Evolutionary conservation across 2,888 invertebrate genomes (phyloP), one percentile per base, ranked within the genome.

Genomic region (Syrista parreyssii): DNA sequence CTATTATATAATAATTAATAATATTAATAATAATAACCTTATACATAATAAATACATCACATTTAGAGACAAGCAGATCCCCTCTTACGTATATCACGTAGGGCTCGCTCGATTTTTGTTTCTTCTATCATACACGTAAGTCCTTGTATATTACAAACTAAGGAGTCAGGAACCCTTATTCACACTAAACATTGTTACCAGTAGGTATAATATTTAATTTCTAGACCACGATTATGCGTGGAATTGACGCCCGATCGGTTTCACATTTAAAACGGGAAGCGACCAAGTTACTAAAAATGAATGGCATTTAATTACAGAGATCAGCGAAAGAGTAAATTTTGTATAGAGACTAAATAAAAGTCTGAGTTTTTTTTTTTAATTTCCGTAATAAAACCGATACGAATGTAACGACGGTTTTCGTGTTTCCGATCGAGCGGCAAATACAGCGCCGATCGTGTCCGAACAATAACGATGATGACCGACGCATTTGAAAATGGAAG

Each of bases 21-120:
- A 82, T 82, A 80, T 76, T 78, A 79, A 81, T 80, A 79, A 81
- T 73, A 72, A 32, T 77, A 73, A 69, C 72, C 34, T 84, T 81
- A 81, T 77, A 78, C 82, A 84, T 85, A 86, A 86, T 85, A 86
- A 84, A 84, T 84, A 87, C 85, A 85, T 86, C 84, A 87, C 84
- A 87, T 85, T 87, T 83, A 85, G 79, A 85, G 78, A 85, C 77
- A 86, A 85, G 84, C 84, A 81, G 80, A 83, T 78, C 82, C 76
- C 78, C 78, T 75, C 80, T 79, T 79, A 23, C 33, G 75, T 76
- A 79, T 77, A 73, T 83, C 76, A 74, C 55, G 75, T 83, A 86
- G 86, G 84, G 83, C 80, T 79, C 82, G 79, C 79, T 73, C 68
- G 79, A 72, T 75, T 81, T 83, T 80, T 71, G 32, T 79, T 71